These are phyloP conservation scores for Exaiptasia diaphana DNA, from an alignment of 64 coral and sea anemone species.

Conservation along the genomic window DNA sequence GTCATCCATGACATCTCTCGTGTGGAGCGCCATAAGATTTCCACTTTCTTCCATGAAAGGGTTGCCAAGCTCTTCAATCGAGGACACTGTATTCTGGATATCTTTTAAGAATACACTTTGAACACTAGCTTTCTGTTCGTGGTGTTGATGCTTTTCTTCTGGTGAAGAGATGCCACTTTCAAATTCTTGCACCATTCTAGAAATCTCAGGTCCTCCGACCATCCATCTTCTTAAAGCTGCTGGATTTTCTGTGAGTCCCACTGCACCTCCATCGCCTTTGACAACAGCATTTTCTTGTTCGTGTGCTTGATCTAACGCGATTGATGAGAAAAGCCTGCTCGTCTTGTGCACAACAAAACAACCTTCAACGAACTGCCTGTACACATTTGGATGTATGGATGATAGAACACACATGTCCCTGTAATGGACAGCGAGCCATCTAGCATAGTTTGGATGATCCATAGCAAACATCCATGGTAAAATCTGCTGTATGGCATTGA, in stretches of 20 bases:
- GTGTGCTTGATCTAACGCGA: slow-evolving; percentile 26
- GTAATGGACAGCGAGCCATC: slow-evolving; percentile 44
- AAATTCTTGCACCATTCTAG: slow-evolving; percentile 25
- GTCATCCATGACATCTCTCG: too few species aligned
- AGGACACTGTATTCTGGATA: too few species aligned
- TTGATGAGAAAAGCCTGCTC: slow-evolving; percentile 4
- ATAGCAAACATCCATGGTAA: slow-evolving; percentile 34
- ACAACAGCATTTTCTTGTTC: slow-evolving; percentile 18
- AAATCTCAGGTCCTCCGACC: slow-evolving; percentile 6
- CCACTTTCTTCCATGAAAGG: too few species aligned
- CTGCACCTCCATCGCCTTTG: slow-evolving; percentile 32
- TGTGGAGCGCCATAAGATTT: too few species aligned
- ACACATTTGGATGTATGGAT: slow-evolving; percentile 3
- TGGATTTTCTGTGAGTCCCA: slow-evolving; percentile 17
- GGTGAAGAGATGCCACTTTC: too few species aligned
- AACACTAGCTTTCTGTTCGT: too few species aligned
- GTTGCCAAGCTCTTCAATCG: too few species aligned
- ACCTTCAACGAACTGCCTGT: background rate
- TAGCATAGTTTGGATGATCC: slow-evolving; percentile 30
- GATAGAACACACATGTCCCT: slow-evolving; percentile 30
- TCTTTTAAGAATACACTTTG: too few species aligned
- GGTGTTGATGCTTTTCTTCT: too few species aligned
- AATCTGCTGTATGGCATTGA: slow-evolving; percentile 20
- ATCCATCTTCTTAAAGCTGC: slow-evolving; percentile 16
- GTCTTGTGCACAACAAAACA: slow-evolving; percentile 21